Evolutionary conservation across 2,888 invertebrate species (phyloP).

Genomic region (Drosophila quinaria): DNA sequence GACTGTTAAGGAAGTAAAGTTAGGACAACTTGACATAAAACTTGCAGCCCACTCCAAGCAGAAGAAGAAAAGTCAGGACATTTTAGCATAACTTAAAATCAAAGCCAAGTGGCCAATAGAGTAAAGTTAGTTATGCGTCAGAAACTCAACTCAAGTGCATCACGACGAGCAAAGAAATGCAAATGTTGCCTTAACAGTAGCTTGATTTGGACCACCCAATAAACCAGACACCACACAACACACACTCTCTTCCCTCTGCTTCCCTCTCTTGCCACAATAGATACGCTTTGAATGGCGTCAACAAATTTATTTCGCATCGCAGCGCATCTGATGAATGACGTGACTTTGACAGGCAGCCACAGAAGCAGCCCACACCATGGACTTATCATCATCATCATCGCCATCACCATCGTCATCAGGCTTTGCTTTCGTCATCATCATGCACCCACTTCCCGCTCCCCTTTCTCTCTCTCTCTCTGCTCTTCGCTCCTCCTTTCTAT

Average conservation of each 20-base stretch:
- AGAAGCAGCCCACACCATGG: slow-evolving; percentile 24
- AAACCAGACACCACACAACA: slow-evolving; percentile 9
- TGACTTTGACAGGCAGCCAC: slow-evolving; percentile 53
- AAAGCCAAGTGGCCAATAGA: slow-evolving; percentile 28
- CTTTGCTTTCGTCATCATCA: slow-evolving; percentile 51
- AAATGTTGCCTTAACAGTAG: slow-evolving; percentile 23
- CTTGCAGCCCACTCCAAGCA: not conserved
- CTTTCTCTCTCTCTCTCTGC: not conserved
- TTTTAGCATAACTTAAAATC: slow-evolving; percentile 31
- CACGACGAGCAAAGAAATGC: slow-evolving; percentile 35
- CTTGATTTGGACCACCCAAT: slow-evolving; percentile 45
- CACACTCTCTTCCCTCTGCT: not conserved
- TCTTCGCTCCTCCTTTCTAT: not conserved
- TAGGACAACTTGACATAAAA: slow-evolving; percentile 12
- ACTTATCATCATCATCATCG: slow-evolving; percentile 27
- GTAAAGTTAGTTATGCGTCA: slow-evolving; percentile 41
- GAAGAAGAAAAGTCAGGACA: slow-evolving; percentile 11
- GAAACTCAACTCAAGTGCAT: slow-evolving; percentile 35
- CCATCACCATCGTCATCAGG: slow-evolving; percentile 23
- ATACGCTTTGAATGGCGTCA: slow-evolving; percentile 66
- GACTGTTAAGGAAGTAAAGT: slow-evolving; percentile 11
- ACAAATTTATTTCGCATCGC: slow-evolving; percentile 72
- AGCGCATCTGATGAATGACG: slow-evolving; percentile 74
- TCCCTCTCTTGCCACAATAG: slow-evolving; percentile 30
- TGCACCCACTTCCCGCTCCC: not conserved